These are phyloP conservation scores for Epistrophe eligans DNA, from an alignment of 2,888 invertebrate genomes.

Conservation along the genomic window DNA sequence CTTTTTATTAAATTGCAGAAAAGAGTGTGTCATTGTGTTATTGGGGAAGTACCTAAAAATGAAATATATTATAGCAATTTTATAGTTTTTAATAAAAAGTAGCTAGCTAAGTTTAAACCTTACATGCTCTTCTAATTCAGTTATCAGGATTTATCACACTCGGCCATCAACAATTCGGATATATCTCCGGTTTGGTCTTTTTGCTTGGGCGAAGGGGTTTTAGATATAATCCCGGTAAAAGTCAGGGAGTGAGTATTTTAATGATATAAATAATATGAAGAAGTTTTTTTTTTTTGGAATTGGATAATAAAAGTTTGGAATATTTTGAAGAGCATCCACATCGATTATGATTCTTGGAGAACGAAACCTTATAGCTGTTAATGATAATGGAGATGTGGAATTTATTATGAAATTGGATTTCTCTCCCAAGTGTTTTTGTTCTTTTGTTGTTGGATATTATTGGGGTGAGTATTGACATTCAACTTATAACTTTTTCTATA, in stretches of 20 bases:
- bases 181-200: conserved; percentile 82
- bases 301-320: conserved; percentile 11
- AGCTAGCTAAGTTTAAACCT: conserved; percentile 21
- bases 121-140: conserved; percentile 83
- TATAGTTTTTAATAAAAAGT: conserved; percentile 29
- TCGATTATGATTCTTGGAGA: conserved; percentile 93
- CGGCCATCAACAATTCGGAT: conserved; percentile 86
- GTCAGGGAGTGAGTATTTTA: conserved; percentile 80
- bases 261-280: not conserved
- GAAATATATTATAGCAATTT: conserved; percentile 51
- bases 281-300: not conserved
- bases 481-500: not conserved
- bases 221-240: conserved; percentile 84
- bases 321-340: conserved; percentile 86
- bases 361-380: conserved; percentile 91
- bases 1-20: conserved; percentile 24
- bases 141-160: conserved; percentile 91
- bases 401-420: conserved; percentile 94
- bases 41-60: conserved; percentile 53
- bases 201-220: conserved; percentile 88
- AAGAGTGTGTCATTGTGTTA: conserved; percentile 57
- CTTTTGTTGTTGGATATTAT: conserved; percentile 89
- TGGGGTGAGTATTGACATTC: conserved; percentile 85
- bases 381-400: conserved; percentile 91
- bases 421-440: conserved; percentile 90